A percentile compares a stretch with the other conserved stretches of the same genome.
phyloP scores from a whole-genome alignment of 2,888 invertebrate species.

The Hydroisotoma schaefferi region DNA sequence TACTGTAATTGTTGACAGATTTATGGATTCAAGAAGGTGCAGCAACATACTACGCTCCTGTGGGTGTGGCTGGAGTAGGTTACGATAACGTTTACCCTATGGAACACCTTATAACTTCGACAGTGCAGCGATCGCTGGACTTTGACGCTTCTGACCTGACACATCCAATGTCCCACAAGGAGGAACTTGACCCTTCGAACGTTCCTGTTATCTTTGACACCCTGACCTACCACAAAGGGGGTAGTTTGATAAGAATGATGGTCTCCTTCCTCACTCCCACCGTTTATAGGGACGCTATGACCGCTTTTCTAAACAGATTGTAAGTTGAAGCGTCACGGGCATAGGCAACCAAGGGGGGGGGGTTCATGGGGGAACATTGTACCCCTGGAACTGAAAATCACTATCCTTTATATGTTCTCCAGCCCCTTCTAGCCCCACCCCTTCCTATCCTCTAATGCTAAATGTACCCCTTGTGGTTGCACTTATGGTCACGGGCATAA shows the following conservation, averaged over 20 bases:
- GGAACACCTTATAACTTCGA: conserved; percentile 31
- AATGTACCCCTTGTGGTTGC: too few relatives aligned
- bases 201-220: conserved; percentile 63
- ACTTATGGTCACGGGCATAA: too few relatives aligned
- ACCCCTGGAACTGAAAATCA: too few relatives aligned
- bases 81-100: conserved; percentile 19
- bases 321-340: conserved; percentile 13
- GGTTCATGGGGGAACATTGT: background rate
- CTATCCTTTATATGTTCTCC: too few relatives aligned
- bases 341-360: background rate
- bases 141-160: conserved; percentile 31
- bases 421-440: too few relatives aligned
- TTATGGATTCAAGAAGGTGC: conserved; percentile 44
- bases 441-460: too few relatives aligned
- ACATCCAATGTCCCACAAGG: conserved; percentile 51
- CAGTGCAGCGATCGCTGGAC: conserved; percentile 33
- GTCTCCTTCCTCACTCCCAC: conserved; percentile 25
- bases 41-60: conserved; percentile 39
- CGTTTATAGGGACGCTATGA: conserved; percentile 23
- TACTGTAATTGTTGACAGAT: conserved; percentile 13
- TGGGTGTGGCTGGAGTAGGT: conserved; percentile 21
- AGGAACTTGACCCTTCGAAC: conserved; percentile 60
- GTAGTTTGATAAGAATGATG: conserved; percentile 40
- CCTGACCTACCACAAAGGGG: conserved; percentile 68
- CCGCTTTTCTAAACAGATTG: conserved; percentile 27